Percentiles rank a stretch among this genome's conserved stretches.
phyloP scores from a whole-genome alignment of 2,888 invertebrate genomes.

The Cacoxenus indagator region DNA sequence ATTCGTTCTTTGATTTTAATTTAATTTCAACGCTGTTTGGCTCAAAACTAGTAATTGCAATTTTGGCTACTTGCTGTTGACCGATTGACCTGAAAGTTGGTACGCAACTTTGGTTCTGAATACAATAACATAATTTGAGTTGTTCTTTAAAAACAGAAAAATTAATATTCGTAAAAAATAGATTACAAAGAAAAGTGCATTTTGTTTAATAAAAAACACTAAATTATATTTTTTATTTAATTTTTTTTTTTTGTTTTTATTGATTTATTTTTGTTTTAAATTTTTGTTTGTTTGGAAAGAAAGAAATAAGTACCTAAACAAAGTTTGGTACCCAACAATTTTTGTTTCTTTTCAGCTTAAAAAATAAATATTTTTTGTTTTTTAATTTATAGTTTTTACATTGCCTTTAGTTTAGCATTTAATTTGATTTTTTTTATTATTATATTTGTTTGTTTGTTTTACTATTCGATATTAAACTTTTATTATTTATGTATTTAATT shows the following conservation, averaged over 20 bases:
- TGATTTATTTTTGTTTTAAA: constrained; percentile 42
- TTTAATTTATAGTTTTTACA: constrained; percentile 54
- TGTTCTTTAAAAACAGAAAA: neutral
- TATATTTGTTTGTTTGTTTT: constrained; percentile 34
- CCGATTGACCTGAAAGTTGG: too few relatives aligned
- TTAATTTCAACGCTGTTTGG: too few relatives aligned
- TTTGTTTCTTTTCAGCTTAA: constrained; percentile 43
- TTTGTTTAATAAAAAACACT: neutral
- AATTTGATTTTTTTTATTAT: constrained; percentile 28
- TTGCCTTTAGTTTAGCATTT: constrained; percentile 31
- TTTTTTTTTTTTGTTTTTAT: constrained; percentile 45
- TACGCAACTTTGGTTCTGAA: too few relatives aligned
- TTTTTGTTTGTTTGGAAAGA: constrained; percentile 45
- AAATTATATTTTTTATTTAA: constrained; percentile 31
- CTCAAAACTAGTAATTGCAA: too few relatives aligned
- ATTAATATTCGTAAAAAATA: neutral
- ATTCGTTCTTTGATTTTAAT: too few relatives aligned
- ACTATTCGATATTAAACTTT: constrained; percentile 29
- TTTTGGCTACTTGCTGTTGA: too few relatives aligned
- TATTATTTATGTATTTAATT: neutral
- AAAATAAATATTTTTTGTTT: constrained; percentile 52
- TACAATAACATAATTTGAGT: too few relatives aligned
- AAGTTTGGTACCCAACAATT: constrained; percentile 27
- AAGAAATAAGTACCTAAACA: constrained; percentile 46
- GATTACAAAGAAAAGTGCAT: neutral